Base-by-base conservation (phyloP, 2,888 invertebrate species). In the Corbicula japonica region DNA sequence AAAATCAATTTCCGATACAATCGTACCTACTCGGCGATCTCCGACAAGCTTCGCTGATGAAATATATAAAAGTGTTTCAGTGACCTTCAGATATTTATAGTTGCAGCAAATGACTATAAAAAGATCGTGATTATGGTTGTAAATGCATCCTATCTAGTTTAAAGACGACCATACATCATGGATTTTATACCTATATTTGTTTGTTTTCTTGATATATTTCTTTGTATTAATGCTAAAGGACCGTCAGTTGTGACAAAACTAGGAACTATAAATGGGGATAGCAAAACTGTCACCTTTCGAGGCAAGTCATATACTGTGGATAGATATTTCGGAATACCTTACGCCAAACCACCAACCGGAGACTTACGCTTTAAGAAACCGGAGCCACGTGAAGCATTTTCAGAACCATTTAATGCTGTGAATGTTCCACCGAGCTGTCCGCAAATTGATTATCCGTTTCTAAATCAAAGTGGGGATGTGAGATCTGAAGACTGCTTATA, bases 401-500 rank as follows among this genome's bases (percentile, higher is more conserved):
- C 28, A 2, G 28, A 61, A 23, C 41, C 38, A 26, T 28, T 18
- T 28, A 41, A 10, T 44, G 61, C 61, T 15, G 18, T 28, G 1
- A 21, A 61, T 1, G 26, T 61, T 23, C 41, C 41, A 38, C 12
- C 61, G 1, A 1, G 28, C 10, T 61, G 61, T 44, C 61, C 61
- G 28, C 61, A 61, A 28, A 2, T 5, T 26, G 35, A 28, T 5
- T 6, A 12, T 41, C 15, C 28, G 4, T 2, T 28, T 3, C 5
- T 26, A 15, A 23, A 18, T 18, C 5, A 5, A 1, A 5, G 32
- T 5, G 18, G 30, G n/a, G 26, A 41, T 4, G 21, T 28, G 12
- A 30, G 8, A n/a, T 38, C 97, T 35, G 98, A 99, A 94, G 98
- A 99, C 94, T 99, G 98, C 92, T 95, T 99, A 6, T 98, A n/a